Evolutionary conservation across 92 coral and sea anemone genomes (phyloP).

Genomic region (Metridium senile): DNA sequence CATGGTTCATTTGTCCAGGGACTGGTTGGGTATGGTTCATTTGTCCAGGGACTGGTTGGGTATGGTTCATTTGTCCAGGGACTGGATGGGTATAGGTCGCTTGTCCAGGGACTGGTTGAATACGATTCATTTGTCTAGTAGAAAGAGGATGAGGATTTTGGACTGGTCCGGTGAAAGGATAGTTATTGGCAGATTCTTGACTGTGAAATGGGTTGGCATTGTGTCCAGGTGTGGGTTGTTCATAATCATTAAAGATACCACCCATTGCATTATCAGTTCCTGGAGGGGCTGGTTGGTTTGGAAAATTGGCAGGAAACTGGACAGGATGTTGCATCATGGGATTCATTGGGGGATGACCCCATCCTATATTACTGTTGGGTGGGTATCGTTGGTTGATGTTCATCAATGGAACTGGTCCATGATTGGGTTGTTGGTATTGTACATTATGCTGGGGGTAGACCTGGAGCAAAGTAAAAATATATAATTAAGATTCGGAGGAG

Average conservation of each 20-base stretch:
- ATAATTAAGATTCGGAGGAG: too few species aligned
- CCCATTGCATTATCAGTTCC: background rate
- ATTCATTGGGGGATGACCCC: background rate
- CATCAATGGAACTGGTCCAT: background rate
- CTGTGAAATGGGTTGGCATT: background rate
- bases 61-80: background rate
- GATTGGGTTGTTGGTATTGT: background rate
- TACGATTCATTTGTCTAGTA: background rate
- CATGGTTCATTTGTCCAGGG: background rate
- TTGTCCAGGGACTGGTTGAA: background rate
- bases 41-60: background rate
- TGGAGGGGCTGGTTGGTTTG: background rate
- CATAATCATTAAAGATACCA: too few species aligned
- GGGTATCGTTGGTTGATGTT: background rate
- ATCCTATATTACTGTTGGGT: background rate
- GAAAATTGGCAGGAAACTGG: background rate
- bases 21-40: background rate
- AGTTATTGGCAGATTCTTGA: background rate
- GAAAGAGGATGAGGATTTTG: background rate
- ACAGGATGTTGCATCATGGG: slow-evolving; percentile 7
- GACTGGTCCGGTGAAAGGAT: background rate
- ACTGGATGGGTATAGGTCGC: too few species aligned
- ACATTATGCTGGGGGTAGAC: background rate
- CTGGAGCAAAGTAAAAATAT: too few species aligned
- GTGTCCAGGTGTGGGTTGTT: too few species aligned